Evolutionary conservation across 2,113 vertebrate species (phyloP).

Genomic region (Menidia beryllina): DNA sequence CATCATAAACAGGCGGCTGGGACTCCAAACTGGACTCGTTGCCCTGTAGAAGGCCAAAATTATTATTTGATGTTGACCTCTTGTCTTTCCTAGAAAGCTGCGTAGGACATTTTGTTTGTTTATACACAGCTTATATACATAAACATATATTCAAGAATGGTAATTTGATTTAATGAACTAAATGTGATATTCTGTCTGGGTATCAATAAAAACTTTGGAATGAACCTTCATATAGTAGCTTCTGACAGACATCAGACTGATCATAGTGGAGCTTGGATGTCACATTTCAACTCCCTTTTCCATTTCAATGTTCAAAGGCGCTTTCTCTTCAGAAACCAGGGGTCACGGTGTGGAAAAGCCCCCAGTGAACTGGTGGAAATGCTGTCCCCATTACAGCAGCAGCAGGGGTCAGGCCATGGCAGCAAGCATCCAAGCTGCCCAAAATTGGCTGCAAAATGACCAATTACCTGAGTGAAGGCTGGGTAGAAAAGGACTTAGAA

Average conservation of each 20-base stretch:
- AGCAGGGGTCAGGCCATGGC: constrained; percentile 83
- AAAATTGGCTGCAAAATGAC: constrained; percentile 86
- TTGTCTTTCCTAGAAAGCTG: background rate
- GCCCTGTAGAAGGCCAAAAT: background rate
- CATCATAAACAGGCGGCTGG: background rate
- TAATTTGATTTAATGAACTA: constrained; percentile 1
- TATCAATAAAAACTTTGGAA: constrained; percentile 12
- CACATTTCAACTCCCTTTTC: constrained; percentile 46
- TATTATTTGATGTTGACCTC: background rate
- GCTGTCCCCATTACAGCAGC: constrained; percentile 81
- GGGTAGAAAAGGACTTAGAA: constrained; percentile 71
- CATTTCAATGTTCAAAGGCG: constrained; percentile 45
- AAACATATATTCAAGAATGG: background rate
- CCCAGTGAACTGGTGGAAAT: constrained; percentile 73
- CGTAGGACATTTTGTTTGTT: background rate
- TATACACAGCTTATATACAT: background rate
- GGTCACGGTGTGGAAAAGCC: constrained; percentile 74
- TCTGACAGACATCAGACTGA: constrained; percentile 26
- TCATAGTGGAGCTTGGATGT: constrained; percentile 47
- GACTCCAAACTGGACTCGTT: constrained; percentile 25
- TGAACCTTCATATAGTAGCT: constrained; percentile 20
- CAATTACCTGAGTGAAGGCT: constrained; percentile 82
- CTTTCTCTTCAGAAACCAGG: constrained; percentile 58
- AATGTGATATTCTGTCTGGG: background rate
- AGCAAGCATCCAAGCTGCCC: constrained; percentile 80